Conservation (phyloP, 2,888 invertebrate genomes). For the Drosophila leonis region DNA sequence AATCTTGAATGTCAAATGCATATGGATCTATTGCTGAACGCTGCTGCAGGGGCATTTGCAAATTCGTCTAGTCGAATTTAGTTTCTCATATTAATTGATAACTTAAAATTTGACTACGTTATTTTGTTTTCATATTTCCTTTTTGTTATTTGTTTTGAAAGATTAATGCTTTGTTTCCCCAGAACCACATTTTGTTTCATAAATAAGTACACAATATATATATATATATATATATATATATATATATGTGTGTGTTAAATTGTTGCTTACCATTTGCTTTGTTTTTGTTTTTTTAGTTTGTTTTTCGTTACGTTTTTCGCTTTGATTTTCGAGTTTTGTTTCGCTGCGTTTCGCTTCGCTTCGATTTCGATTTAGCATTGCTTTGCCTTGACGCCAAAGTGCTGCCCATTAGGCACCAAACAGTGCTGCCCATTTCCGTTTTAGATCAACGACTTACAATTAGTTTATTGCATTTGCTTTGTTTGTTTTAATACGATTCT, state of each 20-base stretch:
- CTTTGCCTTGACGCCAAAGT: constrained; percentile 17
- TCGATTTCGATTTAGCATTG: constrained; percentile 16
- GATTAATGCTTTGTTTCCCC: constrained; percentile 76
- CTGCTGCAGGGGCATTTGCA: constrained; percentile 36
- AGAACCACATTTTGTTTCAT: constrained; percentile 63
- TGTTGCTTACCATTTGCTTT: constrained; percentile 26
- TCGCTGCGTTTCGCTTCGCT: constrained; percentile 27
- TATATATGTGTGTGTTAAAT: constrained; percentile 24
- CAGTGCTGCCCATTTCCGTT: constrained; percentile 35
- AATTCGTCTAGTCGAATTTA: constrained; percentile 29
- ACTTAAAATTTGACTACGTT: constrained; percentile 64
- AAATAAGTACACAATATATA: constrained; percentile 17
- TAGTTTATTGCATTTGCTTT: constrained; percentile 54
- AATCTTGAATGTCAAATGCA: neutral
- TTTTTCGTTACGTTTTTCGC: constrained; percentile 44
- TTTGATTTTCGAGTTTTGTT: constrained; percentile 59
- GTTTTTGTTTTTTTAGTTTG: constrained; percentile 12
- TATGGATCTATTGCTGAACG: neutral
- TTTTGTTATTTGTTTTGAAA: constrained; percentile 32
- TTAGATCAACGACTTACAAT: constrained; percentile 52
- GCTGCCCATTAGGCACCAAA: constrained; percentile 32
- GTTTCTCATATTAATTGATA: constrained; percentile 19
- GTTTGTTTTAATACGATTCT: constrained; percentile 7
- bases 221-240: constrained; percentile 14
- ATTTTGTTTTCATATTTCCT: neutral